Percentiles rank a stretch among this genome's conserved stretches.
phyloP scores from a whole-genome alignment of 2,797 vertebrate genomes.

The Masticophis lateralis region DNA sequence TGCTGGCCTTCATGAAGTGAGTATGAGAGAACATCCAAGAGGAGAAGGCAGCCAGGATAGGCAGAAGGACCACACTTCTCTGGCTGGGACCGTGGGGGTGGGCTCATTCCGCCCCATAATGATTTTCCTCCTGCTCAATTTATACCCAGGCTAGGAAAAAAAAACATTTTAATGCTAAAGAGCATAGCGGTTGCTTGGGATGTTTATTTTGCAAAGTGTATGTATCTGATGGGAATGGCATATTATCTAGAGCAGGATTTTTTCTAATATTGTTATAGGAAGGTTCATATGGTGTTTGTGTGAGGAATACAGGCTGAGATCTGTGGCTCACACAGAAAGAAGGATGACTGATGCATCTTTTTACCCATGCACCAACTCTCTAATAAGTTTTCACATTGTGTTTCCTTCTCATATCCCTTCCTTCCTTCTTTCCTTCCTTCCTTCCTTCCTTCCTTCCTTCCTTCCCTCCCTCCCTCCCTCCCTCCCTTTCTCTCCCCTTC shows the following conservation, averaged over 20 bases:
- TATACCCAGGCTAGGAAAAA: background rate
- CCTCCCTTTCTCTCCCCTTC: background rate
- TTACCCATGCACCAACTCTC: background rate
- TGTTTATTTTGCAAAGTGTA: background rate
- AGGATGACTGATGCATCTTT: background rate
- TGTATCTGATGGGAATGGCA: background rate
- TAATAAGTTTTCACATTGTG: background rate
- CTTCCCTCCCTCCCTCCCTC: fast-evolving
- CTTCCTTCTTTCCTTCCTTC: background rate
- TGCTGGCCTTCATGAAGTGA: slow-evolving; percentile 2
- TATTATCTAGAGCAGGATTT: background rate
- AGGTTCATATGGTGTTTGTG: background rate
- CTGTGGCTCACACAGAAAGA: background rate
- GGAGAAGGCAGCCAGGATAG: background rate
- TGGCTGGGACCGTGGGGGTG: background rate
- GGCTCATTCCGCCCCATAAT: background rate
- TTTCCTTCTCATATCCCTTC: background rate
- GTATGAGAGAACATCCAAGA: background rate
- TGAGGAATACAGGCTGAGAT: background rate
- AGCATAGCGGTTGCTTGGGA: fast-evolving
- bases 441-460: fast-evolving
- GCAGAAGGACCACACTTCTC: background rate
- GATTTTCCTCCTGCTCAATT: background rate
- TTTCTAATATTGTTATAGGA: background rate
- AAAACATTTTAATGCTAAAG: background rate